Conservation (phyloP, 2,888 invertebrate species). For the Heliconius cydno region DNA sequence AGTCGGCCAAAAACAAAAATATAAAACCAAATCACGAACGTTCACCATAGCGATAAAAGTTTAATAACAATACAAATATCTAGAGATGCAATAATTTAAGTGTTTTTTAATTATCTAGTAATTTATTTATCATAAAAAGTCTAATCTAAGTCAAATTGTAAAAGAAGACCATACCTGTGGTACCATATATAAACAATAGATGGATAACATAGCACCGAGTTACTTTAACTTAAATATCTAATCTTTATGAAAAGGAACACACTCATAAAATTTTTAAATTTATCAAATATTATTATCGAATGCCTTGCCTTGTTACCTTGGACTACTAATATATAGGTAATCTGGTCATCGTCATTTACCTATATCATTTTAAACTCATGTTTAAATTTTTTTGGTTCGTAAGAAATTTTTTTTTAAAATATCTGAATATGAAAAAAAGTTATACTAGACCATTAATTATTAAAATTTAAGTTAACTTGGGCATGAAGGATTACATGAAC, state of each 20-base stretch:
- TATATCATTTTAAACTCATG: background rate
- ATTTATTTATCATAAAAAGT: no score
- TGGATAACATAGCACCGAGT: background rate
- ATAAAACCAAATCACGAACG: constrained; percentile 54
- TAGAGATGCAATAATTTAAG: no score
- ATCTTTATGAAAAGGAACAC: constrained; percentile 5
- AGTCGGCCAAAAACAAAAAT: constrained; percentile 60
- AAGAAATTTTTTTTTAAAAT: no score
- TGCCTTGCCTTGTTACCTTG: background rate
- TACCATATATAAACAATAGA: background rate
- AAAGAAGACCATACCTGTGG: background rate
- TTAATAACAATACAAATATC: background rate
- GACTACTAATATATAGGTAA: background rate
- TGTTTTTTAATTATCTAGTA: no score
- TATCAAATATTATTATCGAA: constrained; percentile 4
- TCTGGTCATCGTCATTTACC: background rate
- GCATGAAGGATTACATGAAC: no score
- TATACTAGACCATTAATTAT: background rate
- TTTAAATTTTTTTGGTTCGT: background rate
- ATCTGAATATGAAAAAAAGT: background rate
- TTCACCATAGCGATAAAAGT: constrained; percentile 53
- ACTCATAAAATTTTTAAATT: constrained; percentile 2
- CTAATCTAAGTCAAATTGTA: no score
- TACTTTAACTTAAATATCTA: background rate
- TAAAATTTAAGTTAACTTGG: background rate